Conservation (phyloP, 2,113 vertebrate species). For the Dipodomys spectabilis region DNA sequence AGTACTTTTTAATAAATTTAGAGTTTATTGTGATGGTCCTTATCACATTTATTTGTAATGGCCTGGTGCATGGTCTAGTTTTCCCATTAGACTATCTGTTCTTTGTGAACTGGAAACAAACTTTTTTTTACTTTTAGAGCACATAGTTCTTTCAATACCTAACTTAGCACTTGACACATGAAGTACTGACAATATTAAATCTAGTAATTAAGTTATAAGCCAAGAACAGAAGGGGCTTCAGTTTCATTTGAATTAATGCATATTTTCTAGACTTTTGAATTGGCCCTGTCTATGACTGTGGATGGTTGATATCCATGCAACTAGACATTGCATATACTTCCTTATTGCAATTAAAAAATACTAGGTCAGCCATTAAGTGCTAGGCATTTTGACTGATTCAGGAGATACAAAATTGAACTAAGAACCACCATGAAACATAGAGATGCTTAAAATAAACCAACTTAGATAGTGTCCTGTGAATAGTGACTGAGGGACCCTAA, state of each 20-base stretch:
- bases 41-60: slow-evolving; percentile 20
- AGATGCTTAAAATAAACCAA: background rate
- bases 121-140: background rate
- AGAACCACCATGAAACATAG: background rate
- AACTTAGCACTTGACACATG: accelerated
- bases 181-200: background rate
- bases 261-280: background rate
- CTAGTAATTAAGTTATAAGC: background rate
- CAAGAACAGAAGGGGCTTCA: background rate
- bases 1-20: background rate
- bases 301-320: background rate
- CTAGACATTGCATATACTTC: background rate
- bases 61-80: background rate
- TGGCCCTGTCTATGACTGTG: accelerated
- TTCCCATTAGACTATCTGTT: background rate
- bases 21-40: background rate
- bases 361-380: background rate
- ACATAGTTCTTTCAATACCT: background rate
- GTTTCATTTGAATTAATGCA: background rate
- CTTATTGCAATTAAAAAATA: background rate
- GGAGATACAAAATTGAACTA: background rate
- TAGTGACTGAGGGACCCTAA: background rate
- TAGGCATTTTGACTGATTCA: background rate
- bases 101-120: background rate
- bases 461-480: background rate